A percentile compares a stretch with the other conserved stretches of the same genome.
Evolutionary conservation across 2,113 vertebrate species (phyloP).

Genomic region (Empidonax alnorum): DNA sequence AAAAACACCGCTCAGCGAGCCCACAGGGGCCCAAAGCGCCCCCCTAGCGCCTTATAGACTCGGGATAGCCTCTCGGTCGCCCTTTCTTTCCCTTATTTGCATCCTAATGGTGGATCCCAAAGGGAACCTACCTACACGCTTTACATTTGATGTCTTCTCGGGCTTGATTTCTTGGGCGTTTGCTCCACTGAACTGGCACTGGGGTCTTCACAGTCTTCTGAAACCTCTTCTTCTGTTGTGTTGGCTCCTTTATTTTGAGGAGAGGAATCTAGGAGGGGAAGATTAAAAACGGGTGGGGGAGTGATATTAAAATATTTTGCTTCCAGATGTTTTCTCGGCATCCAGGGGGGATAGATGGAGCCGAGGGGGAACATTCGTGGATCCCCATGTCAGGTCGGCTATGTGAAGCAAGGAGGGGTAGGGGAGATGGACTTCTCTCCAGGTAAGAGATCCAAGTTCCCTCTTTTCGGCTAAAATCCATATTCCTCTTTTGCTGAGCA

Average conservation of each 20-base stretch:
- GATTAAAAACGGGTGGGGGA: neutral
- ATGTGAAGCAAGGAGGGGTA: neutral
- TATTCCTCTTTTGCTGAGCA: neutral
- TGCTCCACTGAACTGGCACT: conserved; percentile 84
- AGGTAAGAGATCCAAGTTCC: neutral
- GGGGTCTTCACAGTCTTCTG: conserved; percentile 68
- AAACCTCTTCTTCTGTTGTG: conserved; percentile 84
- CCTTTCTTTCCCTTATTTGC: neutral
- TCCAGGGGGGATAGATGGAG: neutral
- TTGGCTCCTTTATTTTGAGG: conserved; percentile 88
- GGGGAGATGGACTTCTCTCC: neutral
- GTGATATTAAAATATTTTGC: neutral
- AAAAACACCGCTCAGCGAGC: too few species aligned
- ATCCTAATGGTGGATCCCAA: neutral
- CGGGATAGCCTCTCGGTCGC: neutral
- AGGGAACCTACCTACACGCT: conserved; percentile 79
- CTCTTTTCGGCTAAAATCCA: neutral
- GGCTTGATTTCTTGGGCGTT: conserved; percentile 91
- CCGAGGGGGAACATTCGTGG: neutral
- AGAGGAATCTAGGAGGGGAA: conserved; percentile 79
- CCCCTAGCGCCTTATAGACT: rapidly evolving
- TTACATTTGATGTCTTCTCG: conserved; percentile 87
- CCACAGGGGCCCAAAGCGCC: neutral
- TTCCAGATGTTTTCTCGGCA: neutral
- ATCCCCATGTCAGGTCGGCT: neutral